Evolutionary conservation across 2,888 invertebrate species (phyloP).

Genomic region (Didymodactylos carnosus): DNA sequence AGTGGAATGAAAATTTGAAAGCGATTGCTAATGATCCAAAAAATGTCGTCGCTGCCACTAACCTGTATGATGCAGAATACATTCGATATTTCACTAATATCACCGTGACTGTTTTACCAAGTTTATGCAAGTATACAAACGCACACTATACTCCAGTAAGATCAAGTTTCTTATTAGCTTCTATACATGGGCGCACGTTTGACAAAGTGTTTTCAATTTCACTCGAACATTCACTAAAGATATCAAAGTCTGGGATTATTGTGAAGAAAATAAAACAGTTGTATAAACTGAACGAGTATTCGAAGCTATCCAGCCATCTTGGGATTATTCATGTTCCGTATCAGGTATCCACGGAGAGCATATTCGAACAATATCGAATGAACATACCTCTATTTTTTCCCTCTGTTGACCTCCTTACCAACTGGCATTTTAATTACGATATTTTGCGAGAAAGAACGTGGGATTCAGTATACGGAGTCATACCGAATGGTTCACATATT

Average conservation of each 20-base stretch:
- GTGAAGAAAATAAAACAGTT: not conserved
- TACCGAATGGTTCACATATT: not conserved
- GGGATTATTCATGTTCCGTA: conserved; percentile 16
- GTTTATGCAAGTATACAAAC: conserved; percentile 2
- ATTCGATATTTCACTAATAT: conserved; percentile 1
- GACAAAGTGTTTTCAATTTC: not conserved
- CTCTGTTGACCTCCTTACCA: conserved; percentile 13
- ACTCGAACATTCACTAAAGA: not conserved
- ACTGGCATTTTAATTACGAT: not conserved
- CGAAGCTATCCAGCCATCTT: conserved; percentile 8
- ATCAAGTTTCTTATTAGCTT: not conserved
- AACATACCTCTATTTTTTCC: conserved; percentile 16
- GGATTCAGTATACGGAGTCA: not conserved
- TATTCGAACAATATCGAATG: conserved; percentile 16
- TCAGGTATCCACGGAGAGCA: conserved; percentile 15
- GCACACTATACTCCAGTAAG: not conserved
- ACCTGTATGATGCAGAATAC: conserved; percentile 13
- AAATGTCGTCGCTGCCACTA: conserved; percentile 15
- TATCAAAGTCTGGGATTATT: not conserved
- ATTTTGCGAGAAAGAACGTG: not conserved
- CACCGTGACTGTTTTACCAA: not conserved
- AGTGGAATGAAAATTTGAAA: conserved; percentile 15
- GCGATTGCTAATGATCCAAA: conserved; percentile 13
- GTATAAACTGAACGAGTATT: conserved; percentile 2
- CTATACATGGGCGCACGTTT: not conserved